Evolutionary conservation across 1,140 invertebrate genomes (phyloP).

Genomic region (Meteorus sp.): DNA sequence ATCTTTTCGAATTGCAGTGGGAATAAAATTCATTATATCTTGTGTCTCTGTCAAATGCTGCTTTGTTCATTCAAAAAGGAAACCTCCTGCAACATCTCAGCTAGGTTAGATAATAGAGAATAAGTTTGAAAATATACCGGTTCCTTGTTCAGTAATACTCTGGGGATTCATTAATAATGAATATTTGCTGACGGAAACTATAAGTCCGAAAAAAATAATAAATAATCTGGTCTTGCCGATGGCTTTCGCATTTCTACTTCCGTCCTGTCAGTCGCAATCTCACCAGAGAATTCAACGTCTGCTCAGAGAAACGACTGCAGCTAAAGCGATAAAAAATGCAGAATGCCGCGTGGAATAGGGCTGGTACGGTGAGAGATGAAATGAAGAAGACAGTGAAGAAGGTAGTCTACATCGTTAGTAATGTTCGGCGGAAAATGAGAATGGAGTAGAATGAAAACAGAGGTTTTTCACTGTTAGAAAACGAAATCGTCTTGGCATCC

Average conservation of each 20-base stretch:
- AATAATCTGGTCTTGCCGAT: no score
- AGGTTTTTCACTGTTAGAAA: not conserved
- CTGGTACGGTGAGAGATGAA: not conserved
- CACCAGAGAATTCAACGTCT: slow-evolving; percentile 4
- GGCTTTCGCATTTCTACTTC: not conserved
- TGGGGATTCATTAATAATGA: no score
- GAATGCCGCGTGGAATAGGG: slow-evolving; percentile 5
- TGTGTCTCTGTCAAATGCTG: no score
- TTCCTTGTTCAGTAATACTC: no score
- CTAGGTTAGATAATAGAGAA: no score
- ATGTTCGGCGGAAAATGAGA: slow-evolving; percentile 17
- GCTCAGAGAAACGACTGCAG: not conserved
- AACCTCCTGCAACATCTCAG: no score
- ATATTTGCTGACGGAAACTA: no score
- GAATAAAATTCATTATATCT: no score
- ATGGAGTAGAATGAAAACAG: not conserved
- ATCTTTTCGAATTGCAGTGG: no score
- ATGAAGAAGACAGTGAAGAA: slow-evolving; percentile 1
- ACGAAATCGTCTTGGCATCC: slow-evolving; percentile 15
- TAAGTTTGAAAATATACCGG: no score
- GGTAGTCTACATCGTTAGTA: slow-evolving; percentile 9
- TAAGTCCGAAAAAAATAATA: no score
- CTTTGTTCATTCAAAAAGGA: no score
- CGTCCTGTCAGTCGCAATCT: not conserved
- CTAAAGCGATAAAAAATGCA: slow-evolving; percentile 12